Evolutionary conservation across 2,797 vertebrate genomes (phyloP).

Genomic region (Lagodon rhomboides): DNA sequence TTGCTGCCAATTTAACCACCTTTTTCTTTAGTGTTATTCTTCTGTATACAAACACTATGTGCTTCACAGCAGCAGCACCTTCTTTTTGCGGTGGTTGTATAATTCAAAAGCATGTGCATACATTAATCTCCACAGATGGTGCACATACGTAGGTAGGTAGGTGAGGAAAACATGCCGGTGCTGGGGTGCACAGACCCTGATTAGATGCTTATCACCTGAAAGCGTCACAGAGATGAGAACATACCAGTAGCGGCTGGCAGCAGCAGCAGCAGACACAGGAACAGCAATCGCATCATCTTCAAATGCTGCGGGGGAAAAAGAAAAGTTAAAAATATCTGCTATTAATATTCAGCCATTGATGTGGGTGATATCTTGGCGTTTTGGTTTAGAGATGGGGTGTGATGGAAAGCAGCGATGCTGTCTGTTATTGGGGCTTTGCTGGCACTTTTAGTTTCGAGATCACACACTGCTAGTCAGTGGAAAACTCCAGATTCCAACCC

Average conservation of each 20-base stretch:
- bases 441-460: conserved; percentile 47
- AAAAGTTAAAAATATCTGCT: conserved; percentile 76
- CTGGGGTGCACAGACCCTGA: conserved; percentile 54
- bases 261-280: conserved; percentile 84
- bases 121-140: conserved; percentile 34
- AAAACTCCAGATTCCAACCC: conserved; percentile 58
- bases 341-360: conserved; percentile 76
- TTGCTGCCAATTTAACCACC: conserved; percentile 11
- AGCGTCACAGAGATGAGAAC: conserved; percentile 74
- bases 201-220: conserved; percentile 79
- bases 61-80: not conserved
- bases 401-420: conserved; percentile 58
- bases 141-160: conserved; percentile 33
- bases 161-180: conserved; percentile 56
- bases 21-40: conserved; percentile 29
- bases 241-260: conserved; percentile 80
- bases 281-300: conserved; percentile 87
- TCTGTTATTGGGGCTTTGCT: conserved; percentile 61
- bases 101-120: conserved; percentile 33
- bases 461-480: conserved; percentile 46
- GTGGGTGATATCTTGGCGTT: conserved; percentile 61
- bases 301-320: conserved; percentile 73
- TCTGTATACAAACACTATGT: not conserved
- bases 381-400: conserved; percentile 55
- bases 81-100: conserved; percentile 10